These are phyloP conservation scores for Scomber scombrus DNA, from an alignment of 2,113 vertebrate species.

Conservation along the genomic window DNA sequence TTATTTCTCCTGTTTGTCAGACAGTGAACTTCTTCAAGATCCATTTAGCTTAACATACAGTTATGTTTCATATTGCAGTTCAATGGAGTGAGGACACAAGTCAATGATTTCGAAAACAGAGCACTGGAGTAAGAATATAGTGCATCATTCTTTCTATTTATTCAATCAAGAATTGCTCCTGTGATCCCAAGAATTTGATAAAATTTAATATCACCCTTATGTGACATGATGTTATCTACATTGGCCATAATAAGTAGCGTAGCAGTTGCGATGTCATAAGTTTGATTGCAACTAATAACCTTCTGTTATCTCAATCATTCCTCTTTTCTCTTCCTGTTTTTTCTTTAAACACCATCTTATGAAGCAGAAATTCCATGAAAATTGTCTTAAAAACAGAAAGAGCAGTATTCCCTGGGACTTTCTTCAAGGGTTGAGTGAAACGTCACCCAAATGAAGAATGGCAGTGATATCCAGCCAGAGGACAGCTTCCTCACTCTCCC, in stretches of 20 bases:
- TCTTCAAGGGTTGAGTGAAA: constrained; percentile 72
- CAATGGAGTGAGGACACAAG: no score
- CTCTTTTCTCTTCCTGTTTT: not conserved
- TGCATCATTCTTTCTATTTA: no score
- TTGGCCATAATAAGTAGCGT: not conserved
- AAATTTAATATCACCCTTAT: no score
- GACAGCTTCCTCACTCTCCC: constrained; percentile 81
- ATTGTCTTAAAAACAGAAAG: constrained; percentile 33
- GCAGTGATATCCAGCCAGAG: constrained; percentile 77
- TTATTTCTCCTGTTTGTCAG: no score
- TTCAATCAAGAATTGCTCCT: no score
- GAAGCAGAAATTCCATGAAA: constrained; percentile 42
- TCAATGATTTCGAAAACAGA: no score
- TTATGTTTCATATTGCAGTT: no score
- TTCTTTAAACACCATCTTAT: constrained; percentile 36
- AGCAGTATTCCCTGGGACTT: constrained; percentile 53
- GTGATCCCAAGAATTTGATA: no score
- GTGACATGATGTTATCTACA: not conserved
- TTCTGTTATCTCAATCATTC: not conserved
- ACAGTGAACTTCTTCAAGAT: no score
- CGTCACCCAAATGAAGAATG: constrained; percentile 82
- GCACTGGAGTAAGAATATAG: no score
- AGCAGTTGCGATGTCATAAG: not conserved
- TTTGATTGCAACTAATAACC: not conserved
- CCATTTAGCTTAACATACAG: no score